A percentile compares a stretch with the other conserved stretches of the same genome.
These are phyloP conservation scores for Apodemus sylvaticus DNA, from an alignment of 2,113 vertebrate species.

Conservation along the genomic window DNA sequence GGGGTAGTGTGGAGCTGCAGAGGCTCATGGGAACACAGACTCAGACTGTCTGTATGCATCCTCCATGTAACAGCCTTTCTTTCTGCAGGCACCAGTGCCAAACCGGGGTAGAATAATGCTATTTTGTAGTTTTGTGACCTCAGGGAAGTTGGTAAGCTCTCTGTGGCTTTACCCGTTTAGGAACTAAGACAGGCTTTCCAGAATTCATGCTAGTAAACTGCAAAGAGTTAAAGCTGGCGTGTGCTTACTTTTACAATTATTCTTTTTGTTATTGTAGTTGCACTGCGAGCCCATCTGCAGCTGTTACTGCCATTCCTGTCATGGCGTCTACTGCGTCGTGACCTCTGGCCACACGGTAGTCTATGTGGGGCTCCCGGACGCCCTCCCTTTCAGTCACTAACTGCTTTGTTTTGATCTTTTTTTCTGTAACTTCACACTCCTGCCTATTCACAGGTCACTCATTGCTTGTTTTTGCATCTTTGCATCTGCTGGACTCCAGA, in stretches of 20 bases:
- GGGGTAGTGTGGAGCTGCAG: neutral
- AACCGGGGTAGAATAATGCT: neutral
- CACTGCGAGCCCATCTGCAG: neutral
- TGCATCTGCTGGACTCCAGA: neutral
- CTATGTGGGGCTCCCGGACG: neutral
- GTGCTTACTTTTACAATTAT: neutral
- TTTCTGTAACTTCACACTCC: neutral
- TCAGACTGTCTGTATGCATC: neutral
- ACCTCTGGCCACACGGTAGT: neutral
- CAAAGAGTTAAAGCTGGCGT: neutral
- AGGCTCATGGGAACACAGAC: neutral
- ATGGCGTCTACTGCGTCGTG: rapidly evolving
- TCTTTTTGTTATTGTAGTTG: neutral
- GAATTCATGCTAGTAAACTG: neutral
- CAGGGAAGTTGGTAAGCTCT: neutral
- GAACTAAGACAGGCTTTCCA: neutral
- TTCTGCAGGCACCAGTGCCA: neutral
- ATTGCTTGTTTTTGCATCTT: neutral
- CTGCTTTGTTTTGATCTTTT: neutral
- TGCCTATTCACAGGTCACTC: neutral
- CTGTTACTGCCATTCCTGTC: neutral
- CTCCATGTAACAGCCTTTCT: neutral
- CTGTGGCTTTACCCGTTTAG: neutral
- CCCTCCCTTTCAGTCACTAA: neutral
- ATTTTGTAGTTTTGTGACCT: neutral